phyloP scores from a whole-genome alignment of 2,113 vertebrate species.

The Hippoglossus stenolepis region DNA sequence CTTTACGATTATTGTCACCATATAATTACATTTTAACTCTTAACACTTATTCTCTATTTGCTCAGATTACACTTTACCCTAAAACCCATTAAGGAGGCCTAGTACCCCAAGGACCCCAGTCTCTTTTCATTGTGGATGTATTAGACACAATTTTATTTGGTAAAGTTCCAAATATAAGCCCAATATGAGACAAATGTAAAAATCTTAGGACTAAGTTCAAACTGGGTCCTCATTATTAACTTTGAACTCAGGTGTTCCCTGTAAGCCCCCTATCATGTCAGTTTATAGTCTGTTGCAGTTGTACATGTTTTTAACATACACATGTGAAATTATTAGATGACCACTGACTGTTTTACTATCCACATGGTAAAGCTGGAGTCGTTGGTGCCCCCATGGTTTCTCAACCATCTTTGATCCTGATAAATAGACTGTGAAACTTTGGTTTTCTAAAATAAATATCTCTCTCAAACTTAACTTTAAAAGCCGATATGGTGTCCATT shows the following conservation, averaged over 20 bases:
- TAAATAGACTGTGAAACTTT: neutral
- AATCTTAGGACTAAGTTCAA: neutral
- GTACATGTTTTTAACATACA: neutral
- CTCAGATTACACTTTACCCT: too few relatives aligned
- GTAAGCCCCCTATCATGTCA: neutral
- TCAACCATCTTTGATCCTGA: neutral
- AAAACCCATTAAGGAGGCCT: too few relatives aligned
- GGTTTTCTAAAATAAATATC: constrained; percentile 11
- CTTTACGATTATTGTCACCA: too few relatives aligned
- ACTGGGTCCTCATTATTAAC: too few relatives aligned
- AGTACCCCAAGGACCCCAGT: too few relatives aligned
- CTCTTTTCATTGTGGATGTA: too few relatives aligned
- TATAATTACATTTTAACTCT: too few relatives aligned
- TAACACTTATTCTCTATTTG: too few relatives aligned
- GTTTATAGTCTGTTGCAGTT: neutral
- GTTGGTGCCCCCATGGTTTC: neutral
- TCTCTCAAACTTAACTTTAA: neutral
- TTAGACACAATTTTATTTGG: neutral
- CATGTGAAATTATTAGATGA: neutral
- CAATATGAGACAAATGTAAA: neutral
- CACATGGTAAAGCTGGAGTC: neutral
- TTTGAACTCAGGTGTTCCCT: neutral
- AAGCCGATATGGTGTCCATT: neutral
- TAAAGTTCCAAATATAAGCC: neutral
- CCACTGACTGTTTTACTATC: neutral